Conservation (phyloP, 2,888 invertebrate species). For the Malacosoma neustria region DNA sequence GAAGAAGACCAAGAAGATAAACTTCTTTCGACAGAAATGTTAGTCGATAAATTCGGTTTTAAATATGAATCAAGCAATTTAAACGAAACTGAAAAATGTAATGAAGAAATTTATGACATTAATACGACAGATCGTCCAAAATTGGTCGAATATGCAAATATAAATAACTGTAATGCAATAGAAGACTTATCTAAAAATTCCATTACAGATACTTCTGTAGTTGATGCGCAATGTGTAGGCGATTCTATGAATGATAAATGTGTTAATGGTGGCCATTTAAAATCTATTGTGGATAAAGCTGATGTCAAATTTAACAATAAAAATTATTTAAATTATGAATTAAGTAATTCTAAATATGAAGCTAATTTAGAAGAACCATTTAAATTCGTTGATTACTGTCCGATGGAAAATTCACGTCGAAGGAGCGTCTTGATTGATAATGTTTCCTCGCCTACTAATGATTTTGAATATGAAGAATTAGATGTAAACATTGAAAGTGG, state of each 20-base stretch:
- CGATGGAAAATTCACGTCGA: background rate
- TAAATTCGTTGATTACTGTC: background rate
- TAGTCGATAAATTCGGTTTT: background rate
- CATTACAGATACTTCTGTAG: background rate
- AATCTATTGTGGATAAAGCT: background rate
- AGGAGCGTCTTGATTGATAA: background rate
- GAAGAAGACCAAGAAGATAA: slow-evolving; percentile 9
- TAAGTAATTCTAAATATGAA: too few relatives aligned
- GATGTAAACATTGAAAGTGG: background rate
- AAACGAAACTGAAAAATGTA: slow-evolving; percentile 1
- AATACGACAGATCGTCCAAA: too few relatives aligned
- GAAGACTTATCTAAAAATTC: background rate
- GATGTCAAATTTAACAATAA: background rate
- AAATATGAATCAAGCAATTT: background rate
- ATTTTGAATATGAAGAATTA: background rate
- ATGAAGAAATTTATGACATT: slow-evolving; percentile 1
- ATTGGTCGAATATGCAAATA: background rate
- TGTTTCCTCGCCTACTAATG: background rate
- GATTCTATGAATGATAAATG: background rate
- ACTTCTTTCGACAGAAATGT: slow-evolving; percentile 19
- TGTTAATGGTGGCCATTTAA: background rate
- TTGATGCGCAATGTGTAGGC: too few relatives aligned
- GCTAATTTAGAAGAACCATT: too few relatives aligned
- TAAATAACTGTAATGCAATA: background rate
- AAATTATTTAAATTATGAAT: background rate